Percentiles rank a stretch among this genome's conserved stretches.
Evolutionary conservation across 2,797 vertebrate genomes (phyloP).

Genomic region (Epinephelus malabaricus): DNA sequence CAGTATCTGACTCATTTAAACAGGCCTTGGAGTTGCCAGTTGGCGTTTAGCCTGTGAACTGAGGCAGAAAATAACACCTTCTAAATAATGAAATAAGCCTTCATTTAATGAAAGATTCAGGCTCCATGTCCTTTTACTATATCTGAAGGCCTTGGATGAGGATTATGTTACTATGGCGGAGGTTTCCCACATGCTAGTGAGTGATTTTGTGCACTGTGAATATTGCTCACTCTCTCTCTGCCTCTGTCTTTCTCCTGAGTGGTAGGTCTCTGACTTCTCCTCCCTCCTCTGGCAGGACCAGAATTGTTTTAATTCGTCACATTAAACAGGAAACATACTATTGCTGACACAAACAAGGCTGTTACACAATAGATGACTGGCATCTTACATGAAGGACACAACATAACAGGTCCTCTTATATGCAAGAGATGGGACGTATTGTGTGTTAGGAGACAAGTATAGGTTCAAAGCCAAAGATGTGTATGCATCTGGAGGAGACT

Average conservation of each 20-base stretch:
- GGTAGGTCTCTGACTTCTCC: slow-evolving; percentile 4
- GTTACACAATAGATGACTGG: slow-evolving; percentile 17
- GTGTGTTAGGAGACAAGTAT: slow-evolving; percentile 30
- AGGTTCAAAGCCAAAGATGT: slow-evolving; percentile 60
- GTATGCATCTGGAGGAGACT: slow-evolving; percentile 56
- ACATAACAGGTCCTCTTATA: slow-evolving; percentile 16
- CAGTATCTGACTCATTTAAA: slow-evolving; percentile 83
- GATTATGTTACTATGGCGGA: slow-evolving; percentile 71
- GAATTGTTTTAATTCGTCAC: slow-evolving; percentile 44
- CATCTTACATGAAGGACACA: slow-evolving; percentile 34
- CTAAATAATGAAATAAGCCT: slow-evolving; percentile 86
- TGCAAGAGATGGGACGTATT: slow-evolving; percentile 44
- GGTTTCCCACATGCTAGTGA: slow-evolving; percentile 56
- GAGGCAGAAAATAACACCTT: slow-evolving; percentile 83
- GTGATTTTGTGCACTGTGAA: slow-evolving; percentile 57
- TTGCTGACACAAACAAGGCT: slow-evolving; percentile 33
- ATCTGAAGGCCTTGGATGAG: slow-evolving; percentile 74
- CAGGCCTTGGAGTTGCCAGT: slow-evolving; percentile 82
- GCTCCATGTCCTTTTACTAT: slow-evolving; percentile 75
- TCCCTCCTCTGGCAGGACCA: slow-evolving; percentile 33
- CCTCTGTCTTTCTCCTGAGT: slow-evolving; percentile 26
- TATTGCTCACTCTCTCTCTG: slow-evolving; percentile 44
- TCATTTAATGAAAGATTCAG: slow-evolving; percentile 85
- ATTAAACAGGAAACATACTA: slow-evolving; percentile 32
- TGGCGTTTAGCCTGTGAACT: slow-evolving; percentile 83